Evolutionary conservation across 2,797 vertebrate genomes (phyloP).

Genomic region (Malacoraja senta): DNA sequence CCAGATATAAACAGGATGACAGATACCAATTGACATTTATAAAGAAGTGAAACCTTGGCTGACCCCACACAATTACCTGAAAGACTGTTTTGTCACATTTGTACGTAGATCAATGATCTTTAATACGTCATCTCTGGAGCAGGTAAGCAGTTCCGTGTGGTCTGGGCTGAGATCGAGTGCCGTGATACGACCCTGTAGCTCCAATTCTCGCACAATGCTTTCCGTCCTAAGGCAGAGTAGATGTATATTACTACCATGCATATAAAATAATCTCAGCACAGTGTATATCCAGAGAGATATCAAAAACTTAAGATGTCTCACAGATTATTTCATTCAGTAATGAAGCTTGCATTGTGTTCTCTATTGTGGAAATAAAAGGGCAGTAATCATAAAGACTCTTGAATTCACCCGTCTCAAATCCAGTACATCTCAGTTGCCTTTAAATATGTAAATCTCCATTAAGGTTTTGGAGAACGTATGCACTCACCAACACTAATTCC

Average conservation of each 20-base stretch:
- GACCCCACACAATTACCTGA: constrained; percentile 65
- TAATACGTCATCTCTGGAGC: constrained; percentile 84
- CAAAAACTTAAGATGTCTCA: neutral
- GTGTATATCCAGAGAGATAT: neutral
- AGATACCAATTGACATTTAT: neutral
- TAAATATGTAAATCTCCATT: neutral
- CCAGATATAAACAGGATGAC: neutral
- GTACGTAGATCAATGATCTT: constrained; percentile 85
- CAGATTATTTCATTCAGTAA: neutral
- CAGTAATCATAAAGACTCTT: neutral
- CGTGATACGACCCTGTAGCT: constrained; percentile 83
- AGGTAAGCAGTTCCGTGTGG: constrained; percentile 81
- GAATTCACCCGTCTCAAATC: neutral
- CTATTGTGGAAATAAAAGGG: neutral
- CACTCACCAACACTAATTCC: neutral
- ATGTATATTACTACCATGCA: neutral
- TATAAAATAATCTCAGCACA: neutral
- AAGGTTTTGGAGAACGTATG: no score
- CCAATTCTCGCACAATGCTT: constrained; percentile 79
- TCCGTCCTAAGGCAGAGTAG: constrained; percentile 64
- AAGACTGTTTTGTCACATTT: constrained; percentile 70
- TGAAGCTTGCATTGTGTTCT: neutral
- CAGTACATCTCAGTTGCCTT: neutral
- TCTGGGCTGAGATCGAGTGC: constrained; percentile 89
- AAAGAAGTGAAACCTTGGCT: neutral